A percentile compares a stretch with the other conserved stretches of the same genome.
Evolutionary conservation across 2,113 vertebrate genomes (phyloP).

Genomic region (Cyrtonyx montezumae): DNA sequence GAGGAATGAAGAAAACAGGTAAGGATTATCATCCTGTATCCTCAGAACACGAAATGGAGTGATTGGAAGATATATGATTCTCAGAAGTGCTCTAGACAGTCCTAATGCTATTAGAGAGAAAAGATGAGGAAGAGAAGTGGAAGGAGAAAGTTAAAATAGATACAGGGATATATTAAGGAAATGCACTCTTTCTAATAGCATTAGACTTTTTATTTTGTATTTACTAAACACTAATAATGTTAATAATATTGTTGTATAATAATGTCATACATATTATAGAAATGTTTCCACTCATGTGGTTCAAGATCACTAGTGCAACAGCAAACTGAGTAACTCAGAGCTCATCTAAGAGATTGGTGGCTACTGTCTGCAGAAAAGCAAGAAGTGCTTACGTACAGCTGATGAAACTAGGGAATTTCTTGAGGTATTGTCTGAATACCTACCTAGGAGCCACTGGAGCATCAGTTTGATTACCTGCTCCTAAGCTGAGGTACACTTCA

Average conservation of each 20-base stretch:
- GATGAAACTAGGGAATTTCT: not conserved
- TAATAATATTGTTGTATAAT: not conserved
- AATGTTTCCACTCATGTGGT: not conserved
- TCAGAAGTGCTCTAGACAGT: not conserved
- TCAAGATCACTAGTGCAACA: not conserved
- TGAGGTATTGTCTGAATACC: not conserved
- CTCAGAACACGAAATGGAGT: not conserved
- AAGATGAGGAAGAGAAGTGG: not conserved
- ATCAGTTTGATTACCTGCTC: not conserved
- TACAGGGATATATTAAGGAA: not conserved
- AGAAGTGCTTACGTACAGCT: not conserved
- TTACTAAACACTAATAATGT: not conserved
- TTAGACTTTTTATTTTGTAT: not conserved
- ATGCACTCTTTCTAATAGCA: not conserved
- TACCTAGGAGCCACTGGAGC: not conserved
- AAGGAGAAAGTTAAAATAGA: not conserved
- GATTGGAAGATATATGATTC: not conserved
- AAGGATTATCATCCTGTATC: not conserved
- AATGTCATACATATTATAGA: not conserved
- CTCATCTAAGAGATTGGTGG: not conserved
- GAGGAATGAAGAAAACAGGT: not conserved
- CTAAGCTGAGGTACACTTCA: not conserved
- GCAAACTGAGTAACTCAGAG: not conserved
- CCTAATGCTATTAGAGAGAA: not conserved
- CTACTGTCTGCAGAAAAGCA: not conserved